These are phyloP conservation scores for Paramormyrops hopkinsi DNA, from an alignment of 2,797 vertebrate genomes.

Conservation along the genomic window DNA sequence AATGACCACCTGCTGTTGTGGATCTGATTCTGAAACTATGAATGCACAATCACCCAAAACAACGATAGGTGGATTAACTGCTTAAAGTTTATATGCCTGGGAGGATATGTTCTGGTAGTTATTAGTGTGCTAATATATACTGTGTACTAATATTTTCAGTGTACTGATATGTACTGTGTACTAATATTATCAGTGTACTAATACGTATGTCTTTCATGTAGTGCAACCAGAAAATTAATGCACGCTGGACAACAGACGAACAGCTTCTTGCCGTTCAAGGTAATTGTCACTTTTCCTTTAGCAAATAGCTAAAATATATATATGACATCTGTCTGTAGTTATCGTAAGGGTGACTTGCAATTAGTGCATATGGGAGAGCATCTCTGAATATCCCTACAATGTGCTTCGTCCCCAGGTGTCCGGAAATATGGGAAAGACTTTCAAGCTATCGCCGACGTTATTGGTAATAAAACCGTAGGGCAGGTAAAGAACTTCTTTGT, in stretches of 20 bases:
- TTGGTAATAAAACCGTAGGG: slow-evolving; percentile 97
- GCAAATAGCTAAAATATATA: background rate
- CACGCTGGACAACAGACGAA: slow-evolving; percentile 97
- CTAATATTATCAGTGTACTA: background rate
- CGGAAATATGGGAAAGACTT: slow-evolving; percentile 98
- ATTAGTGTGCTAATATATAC: background rate
- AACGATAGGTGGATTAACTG: background rate
- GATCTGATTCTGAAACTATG: background rate
- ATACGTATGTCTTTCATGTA: slow-evolving; percentile 52
- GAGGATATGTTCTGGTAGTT: background rate
- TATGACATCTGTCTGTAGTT: background rate
- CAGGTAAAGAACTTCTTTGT: slow-evolving; percentile 99
- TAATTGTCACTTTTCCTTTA: slow-evolving; percentile 42
- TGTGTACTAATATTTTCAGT: background rate
- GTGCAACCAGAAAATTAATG: slow-evolving; percentile 96
- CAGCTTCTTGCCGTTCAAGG: slow-evolving; percentile 98
- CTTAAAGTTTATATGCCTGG: background rate
- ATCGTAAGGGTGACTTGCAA: background rate
- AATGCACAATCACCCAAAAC: background rate
- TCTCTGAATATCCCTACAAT: background rate
- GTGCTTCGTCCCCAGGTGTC: slow-evolving; percentile 65
- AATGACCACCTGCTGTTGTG: background rate
- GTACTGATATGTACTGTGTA: background rate
- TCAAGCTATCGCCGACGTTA: slow-evolving; percentile 98
- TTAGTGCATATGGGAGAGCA: background rate